Base-by-base conservation (phyloP, 2,888 invertebrate species). In the Aphidius colemani region DNA sequence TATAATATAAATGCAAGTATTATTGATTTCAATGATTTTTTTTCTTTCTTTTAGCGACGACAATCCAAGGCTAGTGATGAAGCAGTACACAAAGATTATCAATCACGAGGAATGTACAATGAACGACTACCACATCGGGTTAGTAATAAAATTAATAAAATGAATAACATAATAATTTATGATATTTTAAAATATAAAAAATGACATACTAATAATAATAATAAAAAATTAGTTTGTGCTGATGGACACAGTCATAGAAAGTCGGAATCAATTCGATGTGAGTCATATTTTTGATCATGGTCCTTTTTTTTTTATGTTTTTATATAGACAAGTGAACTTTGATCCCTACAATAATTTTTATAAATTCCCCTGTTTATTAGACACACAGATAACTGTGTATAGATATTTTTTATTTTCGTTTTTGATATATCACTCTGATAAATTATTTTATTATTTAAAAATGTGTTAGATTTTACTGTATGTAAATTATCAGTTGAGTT, bases 241-340 rank as follows among this genome's bases (percentile, higher is more conserved):
- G 74, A 81, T 81, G 72, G 81, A 81, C 72, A 80, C 81, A 61
- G 81, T 78, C 67, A 80, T 81, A 73, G 81, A 82, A 73, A 80
- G 75, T 73, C 76, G 80, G 69, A 80, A 80, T 67, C 80, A 81
- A 67, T 72, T 77, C 66, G 76, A 77, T 64, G 30, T 30, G 30
- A 30, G 30, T 74, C 77, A 56, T 68, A 74, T 66, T 72, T 71
- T 67, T 75, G 76, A 48, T 66, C 75, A 44, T 76, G 75, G 50
- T 70, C 67, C 65, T 30, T 30, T 30, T 30, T 30, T 30, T 30
- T 53, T 48, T 53, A 62, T 46, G 2, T 13, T 18, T 18, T 18
- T 18, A 18, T 18, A 57, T 63, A 53, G 56, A 50, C 53, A 40
- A 30, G 30, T 30, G 30, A 30, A 30, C 30, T 30, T 30, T 30